Conservation (phyloP, 2,888 invertebrate species). For the Petrophora chlorosata region DNA sequence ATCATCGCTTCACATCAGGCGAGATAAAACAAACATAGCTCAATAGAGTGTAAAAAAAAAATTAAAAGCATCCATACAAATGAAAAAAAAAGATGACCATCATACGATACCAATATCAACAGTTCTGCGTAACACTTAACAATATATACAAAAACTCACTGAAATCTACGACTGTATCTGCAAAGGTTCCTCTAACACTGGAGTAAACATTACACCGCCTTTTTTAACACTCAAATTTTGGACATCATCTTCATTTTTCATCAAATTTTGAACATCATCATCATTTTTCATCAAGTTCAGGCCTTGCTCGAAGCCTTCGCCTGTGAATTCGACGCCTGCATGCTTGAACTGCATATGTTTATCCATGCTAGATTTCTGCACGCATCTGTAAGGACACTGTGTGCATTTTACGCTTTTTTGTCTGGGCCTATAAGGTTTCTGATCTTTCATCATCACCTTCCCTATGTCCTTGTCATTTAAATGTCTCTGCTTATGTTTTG, state of each 20-base stretch:
- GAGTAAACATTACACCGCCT: conserved; percentile 35
- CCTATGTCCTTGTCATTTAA: conserved; percentile 67
- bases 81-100: not conserved
- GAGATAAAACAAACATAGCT: no score
- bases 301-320: conserved; percentile 33
- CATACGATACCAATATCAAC: not conserved
- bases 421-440: conserved; percentile 71
- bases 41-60: no score
- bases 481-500: conserved; percentile 77
- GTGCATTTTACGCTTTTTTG: conserved; percentile 75
- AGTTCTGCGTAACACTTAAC: not conserved
- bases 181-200: conserved; percentile 3
- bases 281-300: conserved; percentile 43
- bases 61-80: not conserved
- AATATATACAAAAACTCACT: conserved; percentile 1
- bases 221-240: conserved; percentile 66
- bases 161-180: conserved; percentile 20
- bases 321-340: conserved; percentile 40
- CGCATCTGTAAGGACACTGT: conserved; percentile 70
- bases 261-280: conserved; percentile 17
- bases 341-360: conserved; percentile 77
- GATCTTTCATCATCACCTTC: conserved; percentile 56
- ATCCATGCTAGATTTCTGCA: conserved; percentile 75
- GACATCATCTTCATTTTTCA: conserved; percentile 34
- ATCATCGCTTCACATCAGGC: no score